These are phyloP conservation scores for Butorides virescens DNA, from an alignment of 2,113 vertebrate species.

Conservation along the genomic window DNA sequence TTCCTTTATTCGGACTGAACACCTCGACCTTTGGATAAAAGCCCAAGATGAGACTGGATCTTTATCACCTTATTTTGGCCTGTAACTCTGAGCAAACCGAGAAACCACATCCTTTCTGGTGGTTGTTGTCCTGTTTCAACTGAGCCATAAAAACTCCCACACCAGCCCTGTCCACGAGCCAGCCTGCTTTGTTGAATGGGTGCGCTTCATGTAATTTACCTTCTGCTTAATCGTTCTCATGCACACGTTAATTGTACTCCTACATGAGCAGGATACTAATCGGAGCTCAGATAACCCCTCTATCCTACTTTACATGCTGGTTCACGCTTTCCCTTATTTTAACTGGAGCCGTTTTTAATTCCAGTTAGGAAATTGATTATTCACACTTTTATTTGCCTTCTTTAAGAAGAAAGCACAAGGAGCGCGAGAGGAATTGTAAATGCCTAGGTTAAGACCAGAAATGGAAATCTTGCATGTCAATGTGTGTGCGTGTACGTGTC, in stretches of 20 bases:
- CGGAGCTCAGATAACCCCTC: conserved; percentile 26
- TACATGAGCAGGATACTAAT: conserved; percentile 24
- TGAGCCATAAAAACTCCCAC: neutral
- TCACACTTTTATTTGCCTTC: conserved; percentile 67
- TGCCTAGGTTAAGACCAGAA: neutral
- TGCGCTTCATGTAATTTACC: neutral
- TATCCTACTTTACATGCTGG: conserved; percentile 40
- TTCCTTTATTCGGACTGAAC: neutral
- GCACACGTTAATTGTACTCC: conserved; percentile 51
- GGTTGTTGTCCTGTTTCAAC: neutral
- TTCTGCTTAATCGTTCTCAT: conserved; percentile 44
- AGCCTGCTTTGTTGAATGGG: neutral
- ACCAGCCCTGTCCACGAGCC: neutral
- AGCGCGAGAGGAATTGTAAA: conserved; percentile 58
- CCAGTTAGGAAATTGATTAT: conserved; percentile 70
- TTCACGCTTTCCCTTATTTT: conserved; percentile 45
- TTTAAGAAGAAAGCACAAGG: conserved; percentile 23
- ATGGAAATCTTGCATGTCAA: conserved; percentile 16
- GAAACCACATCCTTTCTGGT: neutral
- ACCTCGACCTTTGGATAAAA: neutral
- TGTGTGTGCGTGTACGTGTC: neutral
- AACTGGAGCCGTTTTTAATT: conserved; percentile 58
- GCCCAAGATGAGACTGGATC: neutral
- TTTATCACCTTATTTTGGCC: neutral
- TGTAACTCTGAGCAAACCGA: neutral